A percentile compares a stretch with the other conserved stretches of the same genome.
Evolutionary conservation across 2,888 invertebrate genomes (phyloP).

Genomic region (Papilio demoleus): DNA sequence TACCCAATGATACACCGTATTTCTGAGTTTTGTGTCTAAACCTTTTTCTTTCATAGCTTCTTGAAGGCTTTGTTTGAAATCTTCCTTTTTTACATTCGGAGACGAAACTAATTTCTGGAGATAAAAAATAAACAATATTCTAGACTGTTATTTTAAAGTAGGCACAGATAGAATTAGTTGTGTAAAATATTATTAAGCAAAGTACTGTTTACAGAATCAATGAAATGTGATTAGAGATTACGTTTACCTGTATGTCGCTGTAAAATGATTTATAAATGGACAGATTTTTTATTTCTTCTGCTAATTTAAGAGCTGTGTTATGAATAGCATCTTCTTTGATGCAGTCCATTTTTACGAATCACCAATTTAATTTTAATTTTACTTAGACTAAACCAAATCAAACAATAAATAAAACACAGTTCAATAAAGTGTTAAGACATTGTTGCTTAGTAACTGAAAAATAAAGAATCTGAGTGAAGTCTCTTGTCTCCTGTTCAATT

Average conservation of each 20-base stretch:
- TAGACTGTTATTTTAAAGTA: background rate
- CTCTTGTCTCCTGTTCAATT: background rate
- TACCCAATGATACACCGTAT: slow-evolving; percentile 92
- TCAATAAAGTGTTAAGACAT: slow-evolving; percentile 8
- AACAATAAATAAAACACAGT: slow-evolving; percentile 9
- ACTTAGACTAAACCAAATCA: slow-evolving; percentile 20
- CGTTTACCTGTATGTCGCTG: slow-evolving; percentile 89
- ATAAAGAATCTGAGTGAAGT: background rate
- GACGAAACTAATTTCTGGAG: slow-evolving; percentile 90
- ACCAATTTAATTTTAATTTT: slow-evolving; percentile 33
- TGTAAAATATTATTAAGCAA: background rate
- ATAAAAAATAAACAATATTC: slow-evolving; percentile 40
- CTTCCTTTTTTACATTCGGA: slow-evolving; percentile 88
- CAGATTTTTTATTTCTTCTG: slow-evolving; percentile 90
- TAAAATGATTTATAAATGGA: slow-evolving; percentile 90
- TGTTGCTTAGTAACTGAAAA: slow-evolving; percentile 37
- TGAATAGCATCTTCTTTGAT: slow-evolving; percentile 86
- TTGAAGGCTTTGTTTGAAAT: slow-evolving; percentile 90
- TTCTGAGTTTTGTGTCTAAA: slow-evolving; percentile 91
- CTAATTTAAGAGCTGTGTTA: slow-evolving; percentile 89
- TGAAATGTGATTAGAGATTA: background rate
- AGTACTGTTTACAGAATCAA: background rate
- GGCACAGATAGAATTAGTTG: background rate
- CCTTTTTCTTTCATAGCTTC: slow-evolving; percentile 90
- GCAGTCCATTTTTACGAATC: slow-evolving; percentile 72